Evolutionary conservation across 1,140 invertebrate genomes (phyloP).

Genomic region (Camponotus pennsylvanicus): DNA sequence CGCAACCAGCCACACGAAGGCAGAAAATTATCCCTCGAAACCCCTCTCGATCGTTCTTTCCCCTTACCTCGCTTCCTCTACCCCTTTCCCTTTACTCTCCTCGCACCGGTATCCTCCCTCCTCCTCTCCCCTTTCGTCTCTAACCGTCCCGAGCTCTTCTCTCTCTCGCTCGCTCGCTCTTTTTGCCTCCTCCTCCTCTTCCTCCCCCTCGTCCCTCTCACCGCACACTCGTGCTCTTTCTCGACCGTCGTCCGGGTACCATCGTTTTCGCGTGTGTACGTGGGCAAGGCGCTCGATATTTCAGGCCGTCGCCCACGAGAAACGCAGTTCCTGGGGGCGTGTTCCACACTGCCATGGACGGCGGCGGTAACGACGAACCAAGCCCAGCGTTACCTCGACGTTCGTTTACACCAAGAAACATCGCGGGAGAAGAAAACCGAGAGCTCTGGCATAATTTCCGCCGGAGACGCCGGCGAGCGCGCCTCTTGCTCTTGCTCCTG

Average conservation of each 20-base stretch:
- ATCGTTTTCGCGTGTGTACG: constrained; percentile 75
- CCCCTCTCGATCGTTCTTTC: constrained; percentile 65
- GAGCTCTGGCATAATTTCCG: constrained; percentile 75
- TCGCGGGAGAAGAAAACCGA: constrained; percentile 70
- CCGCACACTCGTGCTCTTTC: constrained; percentile 58
- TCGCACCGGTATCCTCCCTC: constrained; percentile 5
- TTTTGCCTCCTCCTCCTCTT: not conserved
- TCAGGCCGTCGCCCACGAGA: constrained; percentile 77
- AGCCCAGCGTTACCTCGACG: constrained; percentile 66
- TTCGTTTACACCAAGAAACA: constrained; percentile 73
- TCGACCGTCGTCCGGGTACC: constrained; percentile 72
- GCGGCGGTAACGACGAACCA: constrained; percentile 26
- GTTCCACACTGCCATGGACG: constrained; percentile 68
- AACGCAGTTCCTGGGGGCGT: constrained; percentile 77
- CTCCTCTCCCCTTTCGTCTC: constrained; percentile 1
- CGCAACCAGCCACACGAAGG: constrained; percentile 44
- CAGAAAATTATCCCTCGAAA: constrained; percentile 73
- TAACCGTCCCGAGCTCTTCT: constrained; percentile 8
- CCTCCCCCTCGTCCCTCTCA: constrained; percentile 16
- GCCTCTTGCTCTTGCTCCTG: constrained; percentile 9
- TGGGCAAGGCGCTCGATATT: constrained; percentile 79
- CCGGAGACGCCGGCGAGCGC: constrained; percentile 69
- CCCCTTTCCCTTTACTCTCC: not conserved
- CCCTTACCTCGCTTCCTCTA: constrained; percentile 27
- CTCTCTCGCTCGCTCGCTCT: constrained; percentile 3